Evolutionary conservation across 2,797 vertebrate species (phyloP).

Genomic region (Moxostoma hubbsi): DNA sequence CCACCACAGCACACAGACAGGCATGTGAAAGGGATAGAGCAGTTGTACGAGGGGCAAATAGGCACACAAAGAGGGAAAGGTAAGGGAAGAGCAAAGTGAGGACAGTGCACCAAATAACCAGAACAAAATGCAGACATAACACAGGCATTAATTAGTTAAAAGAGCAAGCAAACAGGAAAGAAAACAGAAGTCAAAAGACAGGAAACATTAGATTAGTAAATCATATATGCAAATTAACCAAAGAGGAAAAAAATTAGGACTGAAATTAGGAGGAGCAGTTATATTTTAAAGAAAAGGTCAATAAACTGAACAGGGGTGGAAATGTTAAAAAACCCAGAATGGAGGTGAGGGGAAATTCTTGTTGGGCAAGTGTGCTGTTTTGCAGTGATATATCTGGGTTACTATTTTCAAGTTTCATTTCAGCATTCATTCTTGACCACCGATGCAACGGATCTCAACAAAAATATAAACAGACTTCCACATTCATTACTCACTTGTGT

Average conservation of each 20-base stretch:
- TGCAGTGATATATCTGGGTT: not conserved
- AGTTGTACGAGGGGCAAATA: conserved; percentile 50
- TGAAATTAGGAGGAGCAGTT: conserved; percentile 62
- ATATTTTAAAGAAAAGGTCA: conserved; percentile 59
- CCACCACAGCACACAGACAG: conserved; percentile 64
- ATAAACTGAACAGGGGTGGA: conserved; percentile 56
- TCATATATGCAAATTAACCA: conserved; percentile 62
- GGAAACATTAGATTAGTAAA: conserved; percentile 70
- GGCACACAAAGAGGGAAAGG: conserved; percentile 66
- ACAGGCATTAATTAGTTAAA: conserved; percentile 61
- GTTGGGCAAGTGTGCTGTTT: conserved; percentile 13
- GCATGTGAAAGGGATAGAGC: conserved; percentile 37
- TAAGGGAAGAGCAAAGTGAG: conserved; percentile 67
- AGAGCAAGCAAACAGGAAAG: conserved; percentile 64
- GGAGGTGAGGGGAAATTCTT: conserved; percentile 47
- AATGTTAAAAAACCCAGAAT: conserved; percentile 43
- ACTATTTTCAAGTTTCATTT: conserved; percentile 16
- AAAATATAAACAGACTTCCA: not conserved
- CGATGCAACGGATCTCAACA: not conserved
- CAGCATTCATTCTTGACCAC: not conserved
- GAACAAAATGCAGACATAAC: conserved; percentile 65
- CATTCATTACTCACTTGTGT: conserved; percentile 80
- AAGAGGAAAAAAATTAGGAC: conserved; percentile 55
- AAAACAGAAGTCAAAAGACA: conserved; percentile 56
- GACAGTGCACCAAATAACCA: conserved; percentile 60